Base-by-base conservation (phyloP, 2,113 vertebrate species). In the Synchiropus splendidus region DNA sequence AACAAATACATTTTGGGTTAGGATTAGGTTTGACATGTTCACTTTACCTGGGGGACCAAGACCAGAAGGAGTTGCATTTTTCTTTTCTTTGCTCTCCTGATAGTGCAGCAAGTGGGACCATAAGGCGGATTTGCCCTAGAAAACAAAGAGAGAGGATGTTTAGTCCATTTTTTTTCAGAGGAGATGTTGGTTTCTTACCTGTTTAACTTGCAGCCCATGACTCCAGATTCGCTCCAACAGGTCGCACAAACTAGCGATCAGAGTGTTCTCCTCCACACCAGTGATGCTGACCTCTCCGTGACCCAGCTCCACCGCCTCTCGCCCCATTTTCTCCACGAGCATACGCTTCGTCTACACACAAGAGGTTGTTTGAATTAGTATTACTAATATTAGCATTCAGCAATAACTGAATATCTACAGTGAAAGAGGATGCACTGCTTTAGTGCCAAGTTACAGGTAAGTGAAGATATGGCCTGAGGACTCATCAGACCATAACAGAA, bases 241-340 rank as follows among this genome's bases (percentile, higher is more conserved):
- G 78, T 98, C 93, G 64, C 95, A 98, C 36, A 98, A 88, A 54
- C 91, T 95, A 18, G 95, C 95, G 2, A 98, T 98, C 64, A 98
- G 73, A 0, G 93, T 98, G 73, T 95, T 98, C 73, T 98, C 92
- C 69, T 97, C 92, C 16, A 97, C 76, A 6, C 94, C 95, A 0
- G 94, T 97, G 67, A 99, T 94, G 68, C 88, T 97, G 34, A 89
- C 94, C 62, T 99, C 94, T 15, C 94, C 95, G 1, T 99, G 95
- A 42, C 95, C 95, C 63, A 99, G 75, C 48, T 97, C 95, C 34
- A 97, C 92, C 0, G 94, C 92, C 75, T 97, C 93, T 0, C 92
- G 89, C 12, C 94, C 94, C 95, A 99, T 98, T 74, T 99, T 98
- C 76, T 98, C 94, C 39, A 99, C 95, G 74, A 99, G 69, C 94